Evolutionary conservation across 37 sponge, comb jelly and placozoan genomes (phyloP), one percentile per base, ranked within the genome.

Genomic region (Agelas oroides): DNA sequence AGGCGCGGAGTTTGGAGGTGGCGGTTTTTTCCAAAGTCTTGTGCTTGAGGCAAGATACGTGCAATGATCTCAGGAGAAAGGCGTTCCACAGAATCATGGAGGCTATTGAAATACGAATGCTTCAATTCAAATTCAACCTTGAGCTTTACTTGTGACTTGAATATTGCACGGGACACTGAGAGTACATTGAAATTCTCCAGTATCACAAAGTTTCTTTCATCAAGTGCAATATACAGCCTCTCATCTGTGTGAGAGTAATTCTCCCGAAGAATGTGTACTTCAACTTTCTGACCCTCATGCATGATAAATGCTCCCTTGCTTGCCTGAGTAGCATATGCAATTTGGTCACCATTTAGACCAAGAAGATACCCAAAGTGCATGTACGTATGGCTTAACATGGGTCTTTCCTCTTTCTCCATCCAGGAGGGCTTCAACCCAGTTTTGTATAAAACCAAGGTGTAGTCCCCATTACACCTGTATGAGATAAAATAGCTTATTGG

Each of bases 311-410:
- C 53, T 5, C 73, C 71, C 24, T 65, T 57, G 39, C 75, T 74
- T 13, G 87, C 79, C 60, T 86, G 87, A 1, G 75, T 64, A 62
- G 80, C 79, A 72, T 86, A 86, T 23, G 39, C 53, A 13, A 86
- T 56, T 53, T 86, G 79, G 69, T 86, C 87, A 11, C 71, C 73
- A 61, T 56, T 55, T 65, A 86, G 32, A 17, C 65, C 80, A 23
- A 31, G 11, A 28, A 83, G 56, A 33, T 72, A 71, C 17, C 80
- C 79, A 60, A 58, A 76, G 41, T 70, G 23, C 31, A 16, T n/a
- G n/a, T n/a, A n/a, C n/a, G n/a, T n/a, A n/a, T n/a, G n/a, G n/a
- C 24, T n/a, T 71, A 40, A 14, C 19, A 37, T 3, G 40, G 28
- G 18, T 70, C 34, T 3, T 1, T 0, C 17, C 33, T 61, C 35